Evolutionary conservation across 1,140 invertebrate species (phyloP).

Genomic region (Stegodyphus dumicola): DNA sequence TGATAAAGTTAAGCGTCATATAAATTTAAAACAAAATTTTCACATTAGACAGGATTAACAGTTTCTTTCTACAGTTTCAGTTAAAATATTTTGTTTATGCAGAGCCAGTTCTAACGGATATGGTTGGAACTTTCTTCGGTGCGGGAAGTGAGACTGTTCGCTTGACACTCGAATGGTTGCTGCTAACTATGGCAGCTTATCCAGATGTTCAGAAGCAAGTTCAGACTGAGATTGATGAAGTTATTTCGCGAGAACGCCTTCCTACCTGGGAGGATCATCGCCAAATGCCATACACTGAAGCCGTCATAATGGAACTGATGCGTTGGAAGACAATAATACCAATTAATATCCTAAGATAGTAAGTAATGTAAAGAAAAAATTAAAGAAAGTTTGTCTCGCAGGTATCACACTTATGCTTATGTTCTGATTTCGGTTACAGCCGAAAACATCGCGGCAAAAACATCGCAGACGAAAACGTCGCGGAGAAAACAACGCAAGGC

Average conservation of each 20-base stretch:
- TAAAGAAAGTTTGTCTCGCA: too few species aligned
- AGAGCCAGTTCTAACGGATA: conserved; percentile 54
- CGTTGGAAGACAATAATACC: conserved; percentile 62
- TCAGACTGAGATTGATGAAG: conserved; percentile 63
- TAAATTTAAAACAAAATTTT: too few species aligned
- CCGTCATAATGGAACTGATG: conserved; percentile 63
- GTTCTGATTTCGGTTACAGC: too few species aligned
- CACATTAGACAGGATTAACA: too few species aligned
- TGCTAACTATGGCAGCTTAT: conserved; percentile 60
- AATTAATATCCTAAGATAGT: conserved; percentile 58
- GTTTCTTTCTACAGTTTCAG: too few species aligned
- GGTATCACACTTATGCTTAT: too few species aligned
- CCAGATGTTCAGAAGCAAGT: conserved; percentile 63
- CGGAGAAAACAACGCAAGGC: too few species aligned
- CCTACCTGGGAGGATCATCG: conserved; percentile 56
- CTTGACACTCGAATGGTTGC: conserved; percentile 61
- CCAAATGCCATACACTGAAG: conserved; percentile 63
- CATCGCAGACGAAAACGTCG: too few species aligned
- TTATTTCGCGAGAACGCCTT: conserved; percentile 61
- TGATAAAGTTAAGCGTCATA: too few species aligned
- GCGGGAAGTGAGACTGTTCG: conserved; percentile 65
- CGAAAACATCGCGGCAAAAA: too few species aligned
- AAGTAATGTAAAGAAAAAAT: background rate
- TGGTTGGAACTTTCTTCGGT: conserved; percentile 57
- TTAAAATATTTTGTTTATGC: background rate